Conservation (phyloP, 1,140 invertebrate genomes). For the Bombus vancouverensis region DNA sequence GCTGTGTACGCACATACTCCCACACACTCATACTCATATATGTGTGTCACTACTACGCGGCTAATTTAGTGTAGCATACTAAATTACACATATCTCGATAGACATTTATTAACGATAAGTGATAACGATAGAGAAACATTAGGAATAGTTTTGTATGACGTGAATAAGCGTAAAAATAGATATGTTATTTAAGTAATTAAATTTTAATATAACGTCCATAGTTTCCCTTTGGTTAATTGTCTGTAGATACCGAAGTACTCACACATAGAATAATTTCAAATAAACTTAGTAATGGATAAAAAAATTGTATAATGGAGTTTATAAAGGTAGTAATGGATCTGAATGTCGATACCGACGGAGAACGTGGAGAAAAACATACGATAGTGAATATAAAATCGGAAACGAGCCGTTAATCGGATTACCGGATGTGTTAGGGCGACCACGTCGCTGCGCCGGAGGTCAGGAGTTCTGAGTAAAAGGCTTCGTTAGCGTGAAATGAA, state of each 20-base stretch:
- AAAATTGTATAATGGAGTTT: background rate
- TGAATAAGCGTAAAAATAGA: no score
- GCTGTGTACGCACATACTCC: no score
- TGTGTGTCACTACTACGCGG: no score
- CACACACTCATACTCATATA: no score
- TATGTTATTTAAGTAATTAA: no score
- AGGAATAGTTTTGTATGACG: no score
- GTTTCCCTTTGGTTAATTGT: background rate
- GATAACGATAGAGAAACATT: no score
- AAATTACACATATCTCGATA: no score
- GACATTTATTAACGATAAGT: no score
- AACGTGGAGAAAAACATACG: background rate
- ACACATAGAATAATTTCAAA: background rate
- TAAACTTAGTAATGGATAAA: background rate
- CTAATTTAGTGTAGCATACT: no score
- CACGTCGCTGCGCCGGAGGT: constrained; percentile 37
- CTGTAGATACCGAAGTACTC: background rate
- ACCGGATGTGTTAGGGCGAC: constrained; percentile 23
- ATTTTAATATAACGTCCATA: no score
- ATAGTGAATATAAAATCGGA: constrained; percentile 33
- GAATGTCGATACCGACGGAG: background rate
- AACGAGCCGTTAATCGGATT: constrained; percentile 38
- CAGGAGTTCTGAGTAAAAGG: constrained; percentile 50
- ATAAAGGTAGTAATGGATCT: background rate
- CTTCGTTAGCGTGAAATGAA: constrained; percentile 42